Evolutionary conservation across 2,113 vertebrate species (phyloP).

Genomic region (Periophthalmus modestus): DNA sequence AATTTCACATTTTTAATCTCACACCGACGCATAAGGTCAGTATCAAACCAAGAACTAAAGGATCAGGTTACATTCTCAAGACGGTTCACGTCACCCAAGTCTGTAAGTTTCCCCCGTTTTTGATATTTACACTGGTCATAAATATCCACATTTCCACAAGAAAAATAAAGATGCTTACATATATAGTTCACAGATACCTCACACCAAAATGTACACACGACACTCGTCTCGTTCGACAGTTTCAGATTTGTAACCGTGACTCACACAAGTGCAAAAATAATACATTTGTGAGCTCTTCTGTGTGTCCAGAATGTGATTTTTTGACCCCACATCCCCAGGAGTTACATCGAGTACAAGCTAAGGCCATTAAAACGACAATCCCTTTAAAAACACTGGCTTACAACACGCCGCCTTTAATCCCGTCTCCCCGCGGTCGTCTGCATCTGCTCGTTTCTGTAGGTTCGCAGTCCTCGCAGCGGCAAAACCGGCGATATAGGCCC

Average conservation of each 20-base stretch:
- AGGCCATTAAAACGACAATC: conserved; percentile 59
- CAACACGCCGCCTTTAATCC: conserved; percentile 40
- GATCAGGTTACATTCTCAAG: conserved; percentile 65
- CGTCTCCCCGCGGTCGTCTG: conserved; percentile 16
- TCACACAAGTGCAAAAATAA: conserved; percentile 68
- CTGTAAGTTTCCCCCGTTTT: conserved; percentile 25
- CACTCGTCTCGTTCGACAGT: conserved; percentile 29
- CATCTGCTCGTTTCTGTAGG: conserved; percentile 44
- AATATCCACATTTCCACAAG: conserved; percentile 74
- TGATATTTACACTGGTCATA: conserved; percentile 75
- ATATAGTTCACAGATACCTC: conserved; percentile 73
- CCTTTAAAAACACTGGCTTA: conserved; percentile 45
- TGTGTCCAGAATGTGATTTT: conserved; percentile 10
- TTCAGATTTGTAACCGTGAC: conserved; percentile 30
- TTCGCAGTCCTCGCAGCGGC: conserved; percentile 31
- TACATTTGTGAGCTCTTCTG: conserved; percentile 48
- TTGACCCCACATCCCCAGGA: conserved; percentile 45
- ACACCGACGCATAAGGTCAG: conserved; percentile 24
- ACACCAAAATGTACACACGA: conserved; percentile 74
- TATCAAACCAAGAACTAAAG: conserved; percentile 30
- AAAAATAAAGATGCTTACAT: conserved; percentile 77
- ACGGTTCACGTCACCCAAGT: conserved; percentile 23
- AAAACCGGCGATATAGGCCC: conserved; percentile 4
- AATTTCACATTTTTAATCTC: background rate
- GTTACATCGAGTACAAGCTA: conserved; percentile 50